Conservation (phyloP, 2,113 vertebrate species). For the Halcyon malimbica region DNA sequence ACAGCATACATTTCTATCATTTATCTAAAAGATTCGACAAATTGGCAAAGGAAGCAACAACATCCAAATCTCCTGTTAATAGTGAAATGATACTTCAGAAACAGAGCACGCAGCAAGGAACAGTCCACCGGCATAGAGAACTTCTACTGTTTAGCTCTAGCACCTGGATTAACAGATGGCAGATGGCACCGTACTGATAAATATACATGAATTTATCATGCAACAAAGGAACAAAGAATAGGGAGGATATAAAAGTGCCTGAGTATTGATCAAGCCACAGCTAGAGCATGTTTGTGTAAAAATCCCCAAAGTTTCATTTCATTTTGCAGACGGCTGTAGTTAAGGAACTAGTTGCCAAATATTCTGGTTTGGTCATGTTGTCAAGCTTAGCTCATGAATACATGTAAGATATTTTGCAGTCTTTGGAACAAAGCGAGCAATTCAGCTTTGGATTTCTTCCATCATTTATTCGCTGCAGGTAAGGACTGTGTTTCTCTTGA, state of each 20-base stretch:
- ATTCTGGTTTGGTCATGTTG: neutral
- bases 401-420: neutral
- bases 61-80: neutral
- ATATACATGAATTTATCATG: neutral
- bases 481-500: neutral
- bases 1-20: neutral
- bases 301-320: neutral
- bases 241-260: neutral
- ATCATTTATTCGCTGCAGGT: neutral
- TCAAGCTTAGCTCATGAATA: neutral
- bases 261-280: neutral
- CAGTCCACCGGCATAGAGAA: neutral
- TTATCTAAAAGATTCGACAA: neutral
- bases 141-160: neutral
- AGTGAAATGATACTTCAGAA: neutral
- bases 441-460: neutral
- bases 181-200: neutral
- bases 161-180: conserved; percentile 38
- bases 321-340: neutral
- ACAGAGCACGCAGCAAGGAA: neutral
- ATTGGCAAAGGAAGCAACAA: neutral
- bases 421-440: neutral
- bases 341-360: neutral
- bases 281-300: neutral
- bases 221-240: neutral